Evolutionary conservation across 2,113 vertebrate species (phyloP).

Genomic region (Chinchilla lanigera): DNA sequence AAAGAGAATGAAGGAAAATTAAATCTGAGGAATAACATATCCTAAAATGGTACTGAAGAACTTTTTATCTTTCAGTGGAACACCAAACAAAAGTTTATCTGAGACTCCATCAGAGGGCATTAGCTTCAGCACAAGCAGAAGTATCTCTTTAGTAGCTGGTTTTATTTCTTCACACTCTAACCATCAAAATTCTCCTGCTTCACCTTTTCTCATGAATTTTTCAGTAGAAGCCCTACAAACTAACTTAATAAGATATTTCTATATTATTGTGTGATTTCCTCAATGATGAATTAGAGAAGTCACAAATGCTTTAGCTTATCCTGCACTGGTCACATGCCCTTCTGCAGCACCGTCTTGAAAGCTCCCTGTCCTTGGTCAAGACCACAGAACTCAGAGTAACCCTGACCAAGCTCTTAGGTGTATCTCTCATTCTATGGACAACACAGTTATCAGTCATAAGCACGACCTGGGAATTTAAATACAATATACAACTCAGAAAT

Average conservation of each 20-base stretch:
- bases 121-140: neutral
- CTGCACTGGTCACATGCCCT: neutral
- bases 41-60: neutral
- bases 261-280: neutral
- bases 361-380: neutral
- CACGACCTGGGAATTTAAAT: neutral
- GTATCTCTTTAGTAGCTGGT: neutral
- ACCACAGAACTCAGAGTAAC: neutral
- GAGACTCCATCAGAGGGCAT: neutral
- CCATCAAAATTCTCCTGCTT: neutral
- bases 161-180: constrained; percentile 18
- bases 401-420: no score
- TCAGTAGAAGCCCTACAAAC: neutral
- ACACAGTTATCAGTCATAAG: neutral
- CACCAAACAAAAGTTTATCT: neutral
- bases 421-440: neutral
- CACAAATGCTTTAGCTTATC: neutral
- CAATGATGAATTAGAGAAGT: neutral
- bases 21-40: constrained; percentile 29
- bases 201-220: neutral
- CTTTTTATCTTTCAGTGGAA: neutral
- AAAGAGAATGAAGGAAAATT: neutral
- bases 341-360: neutral
- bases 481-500: neutral
- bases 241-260: neutral